Base-by-base conservation (phyloP, 2,888 invertebrate genomes). In the Aromia moschata region DNA sequence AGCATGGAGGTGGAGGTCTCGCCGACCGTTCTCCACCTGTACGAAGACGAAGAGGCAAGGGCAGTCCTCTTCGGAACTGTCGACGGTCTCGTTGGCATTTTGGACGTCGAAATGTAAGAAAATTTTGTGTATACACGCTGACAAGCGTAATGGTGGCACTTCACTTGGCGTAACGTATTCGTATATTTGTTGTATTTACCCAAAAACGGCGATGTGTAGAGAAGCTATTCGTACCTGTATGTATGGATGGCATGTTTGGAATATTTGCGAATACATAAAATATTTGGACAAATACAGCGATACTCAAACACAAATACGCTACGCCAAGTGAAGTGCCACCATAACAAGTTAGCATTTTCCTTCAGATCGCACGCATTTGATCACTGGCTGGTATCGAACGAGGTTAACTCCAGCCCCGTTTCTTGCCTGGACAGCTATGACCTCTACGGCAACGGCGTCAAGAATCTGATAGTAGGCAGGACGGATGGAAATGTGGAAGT, bases 31-130 rank as follows among this genome's bases (percentile, higher is more conserved):
- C 77, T 93, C 43, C 87, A 90, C 73, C 86, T 88, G 64, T 88
- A 87, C 61, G 88, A 90, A 72, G 83, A 90, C 60, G 87, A 88
- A 56, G 87, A 88, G 65, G 89, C 89, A 15, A 84, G 90, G 58
- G 84, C 86, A 64, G 89, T 95, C 60, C 84, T 96, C 49, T 88
- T 96, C 67, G 97, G 96, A 1, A 88, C 95, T 37, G 89, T 92
- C 66, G 96, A 97, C 82, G 98, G 98, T 7, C 87, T 88, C 31
- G 85, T 98, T 49, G 94, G 96, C 67, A 85, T 96, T 9, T 89
- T 92, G 67, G 86, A 79, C 67, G 81, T 84, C 36, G 83, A 85
- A 73, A 83, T 82, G 87, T 86, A 64, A 51, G 54, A 38, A 41
- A 36, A 18, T n/a, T 41, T n/a, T n/a, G n/a, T n/a, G n/a, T n/a